Conservation (phyloP, 2,797 vertebrate species). For the Epinephelus malabaricus region DNA sequence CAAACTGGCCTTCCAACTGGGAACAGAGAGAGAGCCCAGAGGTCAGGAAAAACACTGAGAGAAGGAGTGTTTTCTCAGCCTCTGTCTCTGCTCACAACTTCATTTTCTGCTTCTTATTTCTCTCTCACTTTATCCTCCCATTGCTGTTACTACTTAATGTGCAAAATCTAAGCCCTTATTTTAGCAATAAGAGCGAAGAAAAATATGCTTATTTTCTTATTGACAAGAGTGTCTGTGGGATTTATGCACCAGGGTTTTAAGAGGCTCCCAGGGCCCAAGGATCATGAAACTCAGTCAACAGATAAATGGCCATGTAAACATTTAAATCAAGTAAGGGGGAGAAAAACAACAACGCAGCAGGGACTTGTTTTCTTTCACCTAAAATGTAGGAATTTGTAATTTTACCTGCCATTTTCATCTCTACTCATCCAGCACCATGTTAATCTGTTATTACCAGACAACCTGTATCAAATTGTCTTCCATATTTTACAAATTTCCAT, state of each 20-base stretch:
- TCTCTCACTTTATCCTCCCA: slow-evolving; percentile 1
- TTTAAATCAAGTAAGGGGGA: slow-evolving; percentile 58
- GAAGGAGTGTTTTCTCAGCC: slow-evolving; percentile 45
- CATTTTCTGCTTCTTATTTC: slow-evolving; percentile 23
- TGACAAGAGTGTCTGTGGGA: slow-evolving; percentile 47
- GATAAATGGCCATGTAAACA: slow-evolving; percentile 65
- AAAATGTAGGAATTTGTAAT: slow-evolving; percentile 48
- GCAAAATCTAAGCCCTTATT: slow-evolving; percentile 1
- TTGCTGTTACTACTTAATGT: neutral
- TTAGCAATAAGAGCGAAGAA: neutral
- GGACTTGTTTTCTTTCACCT: slow-evolving; percentile 15
- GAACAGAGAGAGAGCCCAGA: slow-evolving; percentile 57
- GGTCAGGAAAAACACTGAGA: slow-evolving; percentile 68
- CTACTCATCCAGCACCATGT: neutral
- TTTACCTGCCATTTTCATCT: neutral
- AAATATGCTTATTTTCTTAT: slow-evolving; percentile 45
- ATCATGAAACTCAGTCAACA: slow-evolving; percentile 71
- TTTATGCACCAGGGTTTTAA: slow-evolving; percentile 58
- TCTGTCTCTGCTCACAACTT: slow-evolving; percentile 17
- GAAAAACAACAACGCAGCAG: slow-evolving; percentile 55
- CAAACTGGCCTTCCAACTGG: slow-evolving; percentile 66
- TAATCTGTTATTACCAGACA: slow-evolving; percentile 5
- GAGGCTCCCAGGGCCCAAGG: slow-evolving; percentile 55
- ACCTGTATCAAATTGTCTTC: neutral
- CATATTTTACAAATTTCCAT: slow-evolving; percentile 5